Conservation (phyloP, 92 coral and sea anemone genomes). For the Umimayanthus chanpuru region DNA sequence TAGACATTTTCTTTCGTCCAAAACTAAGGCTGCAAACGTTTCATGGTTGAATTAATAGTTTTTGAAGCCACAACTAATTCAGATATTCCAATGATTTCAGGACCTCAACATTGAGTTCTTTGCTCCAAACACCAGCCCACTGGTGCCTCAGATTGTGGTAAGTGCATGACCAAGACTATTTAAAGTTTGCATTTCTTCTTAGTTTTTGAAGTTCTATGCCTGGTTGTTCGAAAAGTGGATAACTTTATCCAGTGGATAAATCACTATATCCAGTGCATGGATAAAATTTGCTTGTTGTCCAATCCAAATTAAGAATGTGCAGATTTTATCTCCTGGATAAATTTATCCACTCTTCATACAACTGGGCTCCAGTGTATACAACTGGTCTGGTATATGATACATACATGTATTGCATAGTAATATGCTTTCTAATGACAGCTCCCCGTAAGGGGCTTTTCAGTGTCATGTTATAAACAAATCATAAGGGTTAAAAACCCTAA, state of each 20-base stretch:
- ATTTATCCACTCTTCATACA: no score
- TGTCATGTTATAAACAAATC: no score
- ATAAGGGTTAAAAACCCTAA: no score
- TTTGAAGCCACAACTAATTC: not conserved
- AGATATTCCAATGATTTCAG: slow-evolving; percentile 46
- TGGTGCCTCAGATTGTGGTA: slow-evolving; percentile 93
- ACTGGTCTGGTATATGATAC: not conserved
- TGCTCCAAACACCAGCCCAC: slow-evolving; percentile 90
- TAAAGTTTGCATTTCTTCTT: not conserved
- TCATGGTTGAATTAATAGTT: not conserved
- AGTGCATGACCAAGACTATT: slow-evolving; percentile 31
- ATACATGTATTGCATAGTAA: not conserved
- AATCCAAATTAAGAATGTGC: no score
- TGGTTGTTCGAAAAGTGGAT: no score
- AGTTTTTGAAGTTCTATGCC: not conserved
- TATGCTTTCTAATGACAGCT: no score
- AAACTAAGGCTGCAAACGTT: not conserved
- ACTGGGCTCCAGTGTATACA: not conserved
- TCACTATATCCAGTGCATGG: no score
- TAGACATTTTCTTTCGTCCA: not conserved
- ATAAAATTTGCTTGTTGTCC: no score
- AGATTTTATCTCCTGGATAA: no score
- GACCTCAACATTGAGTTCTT: slow-evolving; percentile 92
- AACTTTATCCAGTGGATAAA: no score
- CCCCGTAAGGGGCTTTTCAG: no score